Evolutionary conservation across 2,888 invertebrate species (phyloP), one percentile per base, ranked within the genome.

Genomic region (Torymus auratus): DNA sequence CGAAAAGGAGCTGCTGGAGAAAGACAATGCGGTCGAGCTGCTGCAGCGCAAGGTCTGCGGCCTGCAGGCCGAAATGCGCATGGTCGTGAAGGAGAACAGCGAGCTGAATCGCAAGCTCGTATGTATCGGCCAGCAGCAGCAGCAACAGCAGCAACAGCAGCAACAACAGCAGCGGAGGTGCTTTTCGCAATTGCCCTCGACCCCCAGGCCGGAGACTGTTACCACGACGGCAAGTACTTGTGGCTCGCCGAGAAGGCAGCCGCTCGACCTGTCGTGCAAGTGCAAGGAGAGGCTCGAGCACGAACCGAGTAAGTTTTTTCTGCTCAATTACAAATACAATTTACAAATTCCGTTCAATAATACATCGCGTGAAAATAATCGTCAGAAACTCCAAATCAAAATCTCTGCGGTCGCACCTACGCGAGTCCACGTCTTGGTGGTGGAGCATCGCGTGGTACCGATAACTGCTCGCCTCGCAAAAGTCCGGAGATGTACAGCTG

Each of bases 1-100:
- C 83, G 94, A 94, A 86, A 93, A 94, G 86, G 94, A 94, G 85
- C 86, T 94, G 81, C 91, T 94, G 89, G 92, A 92, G 58, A 94
- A 94, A 85, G 94, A 95, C 84, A 93, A 93, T 84, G 92, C 93
- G 15, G 90, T 94, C 83, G 94, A 94, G 86, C 92, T 92, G 10
- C 92, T 94, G 60, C 93, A 94, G 77, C 92, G 93, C 70, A 94
- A 94, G 88, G 91, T 95, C 83, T 92, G 92, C 85, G 91, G 93
- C 64, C 91, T 95, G 69, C 94, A 94, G 85, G 92, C 93, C 65
- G 94, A 95, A 88, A 91, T 95, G 89, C 93, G 94, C 87, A 89
- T 94, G 86, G 92, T 94, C 85, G 92, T 92, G 79, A 93, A 93
- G 84, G 94, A 95, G 86, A 95, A 95, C 87, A 87, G 89, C 20